phyloP scores from a whole-genome alignment of 1,140 invertebrate genomes.

The Sesamia nonagrioides region DNA sequence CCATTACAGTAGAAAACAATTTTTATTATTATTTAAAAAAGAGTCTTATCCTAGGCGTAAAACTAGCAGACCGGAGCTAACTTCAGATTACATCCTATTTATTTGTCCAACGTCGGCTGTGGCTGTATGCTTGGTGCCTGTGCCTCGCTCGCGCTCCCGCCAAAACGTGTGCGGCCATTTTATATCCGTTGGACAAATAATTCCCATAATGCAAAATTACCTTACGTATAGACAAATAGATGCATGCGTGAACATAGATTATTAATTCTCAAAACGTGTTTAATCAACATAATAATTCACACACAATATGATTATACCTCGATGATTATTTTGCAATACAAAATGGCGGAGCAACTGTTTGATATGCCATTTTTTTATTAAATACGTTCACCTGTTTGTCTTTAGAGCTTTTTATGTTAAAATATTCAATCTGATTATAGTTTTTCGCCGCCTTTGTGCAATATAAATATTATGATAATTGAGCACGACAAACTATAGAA shows the following conservation, averaged over 20 bases:
- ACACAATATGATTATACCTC: conserved; percentile 42
- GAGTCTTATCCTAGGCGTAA: conserved; percentile 81
- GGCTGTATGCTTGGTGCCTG: neutral
- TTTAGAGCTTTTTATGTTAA: conserved; percentile 45
- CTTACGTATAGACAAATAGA: conserved; percentile 72
- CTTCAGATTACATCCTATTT: conserved; percentile 66
- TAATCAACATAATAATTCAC: conserved; percentile 47
- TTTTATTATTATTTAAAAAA: conserved; percentile 80
- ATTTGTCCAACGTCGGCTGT: conserved; percentile 66
- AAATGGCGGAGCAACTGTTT: conserved; percentile 58
- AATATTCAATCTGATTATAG: conserved; percentile 34
- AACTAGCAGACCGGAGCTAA: conserved; percentile 81
- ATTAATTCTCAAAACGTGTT: conserved; percentile 48
- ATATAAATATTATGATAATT: conserved; percentile 56
- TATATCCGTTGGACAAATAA: conserved; percentile 58
- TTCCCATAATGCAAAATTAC: conserved; percentile 64
- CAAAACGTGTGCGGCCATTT: conserved; percentile 49
- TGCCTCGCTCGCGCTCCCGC: conserved; percentile 33
- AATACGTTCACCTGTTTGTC: conserved; percentile 44
- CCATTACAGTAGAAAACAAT: conserved; percentile 84
- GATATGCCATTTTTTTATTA: conserved; percentile 60
- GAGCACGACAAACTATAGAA: conserved; percentile 59
- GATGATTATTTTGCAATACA: conserved; percentile 43
- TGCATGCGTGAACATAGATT: conserved; percentile 65
- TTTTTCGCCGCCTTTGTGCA: conserved; percentile 49